A percentile compares a stretch with the other conserved stretches of the same genome.
Evolutionary conservation across 2,797 vertebrate species (phyloP).

Genomic region (Carduelis carduelis): DNA sequence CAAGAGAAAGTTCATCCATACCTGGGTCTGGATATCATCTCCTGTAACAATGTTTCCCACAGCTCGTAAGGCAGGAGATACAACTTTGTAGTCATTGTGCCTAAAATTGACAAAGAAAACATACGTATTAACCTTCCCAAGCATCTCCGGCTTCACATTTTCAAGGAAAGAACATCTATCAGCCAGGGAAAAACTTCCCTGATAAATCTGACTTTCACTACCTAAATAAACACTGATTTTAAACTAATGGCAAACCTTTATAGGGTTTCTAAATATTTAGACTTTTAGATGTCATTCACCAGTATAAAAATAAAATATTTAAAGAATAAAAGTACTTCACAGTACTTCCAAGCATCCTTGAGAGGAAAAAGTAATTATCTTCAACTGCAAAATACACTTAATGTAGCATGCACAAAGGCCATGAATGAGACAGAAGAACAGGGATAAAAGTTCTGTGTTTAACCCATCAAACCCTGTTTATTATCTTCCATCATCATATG

Average conservation of each 20-base stretch:
- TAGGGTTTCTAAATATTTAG: background rate
- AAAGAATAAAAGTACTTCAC: background rate
- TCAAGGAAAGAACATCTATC: background rate
- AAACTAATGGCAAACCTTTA: background rate
- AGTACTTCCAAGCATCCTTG: background rate
- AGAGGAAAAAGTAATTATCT: background rate
- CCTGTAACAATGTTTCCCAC: conserved; percentile 84
- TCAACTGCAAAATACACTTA: background rate
- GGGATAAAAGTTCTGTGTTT: background rate
- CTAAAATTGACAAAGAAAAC: conserved; percentile 59
- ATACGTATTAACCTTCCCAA: background rate
- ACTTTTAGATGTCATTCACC: background rate
- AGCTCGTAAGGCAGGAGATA: conserved; percentile 81
- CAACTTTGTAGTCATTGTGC: conserved; percentile 84
- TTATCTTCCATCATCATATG: background rate
- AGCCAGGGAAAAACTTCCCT: background rate
- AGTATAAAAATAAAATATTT: background rate
- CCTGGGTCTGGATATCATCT: conserved; percentile 84
- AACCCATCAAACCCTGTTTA: background rate
- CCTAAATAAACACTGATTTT: background rate
- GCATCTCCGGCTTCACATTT: background rate
- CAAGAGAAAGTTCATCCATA: conserved; percentile 26
- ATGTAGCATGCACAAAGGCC: background rate
- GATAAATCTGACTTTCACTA: background rate
- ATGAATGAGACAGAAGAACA: background rate